Percentiles rank a stretch among this genome's conserved stretches.
phyloP scores from a whole-genome alignment of 2,797 vertebrate species.

The Epinephelus coioides region DNA sequence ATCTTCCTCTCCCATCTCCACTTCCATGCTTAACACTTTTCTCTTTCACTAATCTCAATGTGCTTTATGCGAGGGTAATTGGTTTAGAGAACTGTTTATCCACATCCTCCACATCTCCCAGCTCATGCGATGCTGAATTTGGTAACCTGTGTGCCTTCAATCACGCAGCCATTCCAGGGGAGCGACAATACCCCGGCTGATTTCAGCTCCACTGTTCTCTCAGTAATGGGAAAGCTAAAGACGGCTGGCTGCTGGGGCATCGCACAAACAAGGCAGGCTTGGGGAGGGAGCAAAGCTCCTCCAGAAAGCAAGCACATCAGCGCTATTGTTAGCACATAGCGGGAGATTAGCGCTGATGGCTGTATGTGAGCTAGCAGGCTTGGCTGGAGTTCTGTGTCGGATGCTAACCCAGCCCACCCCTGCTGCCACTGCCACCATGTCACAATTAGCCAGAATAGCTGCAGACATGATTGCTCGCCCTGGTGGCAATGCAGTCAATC shows the following conservation, averaged over 20 bases:
- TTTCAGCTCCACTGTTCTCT: slow-evolving; percentile 69
- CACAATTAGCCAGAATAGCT: slow-evolving; percentile 76
- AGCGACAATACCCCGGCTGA: slow-evolving; percentile 70
- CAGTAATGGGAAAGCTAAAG: slow-evolving; percentile 70
- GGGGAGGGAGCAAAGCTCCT: slow-evolving; percentile 62
- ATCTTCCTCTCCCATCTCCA: slow-evolving; percentile 48
- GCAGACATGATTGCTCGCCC: slow-evolving; percentile 70
- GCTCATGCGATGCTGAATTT: slow-evolving; percentile 39
- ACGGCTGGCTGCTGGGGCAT: slow-evolving; percentile 62
- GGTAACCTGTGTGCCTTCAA: slow-evolving; percentile 71
- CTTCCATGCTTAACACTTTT: slow-evolving; percentile 47
- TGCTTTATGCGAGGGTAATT: slow-evolving; percentile 74
- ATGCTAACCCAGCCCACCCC: slow-evolving; percentile 75
- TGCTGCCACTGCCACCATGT: slow-evolving; percentile 68
- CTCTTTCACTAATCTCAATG: slow-evolving; percentile 65
- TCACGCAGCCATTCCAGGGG: slow-evolving; percentile 67
- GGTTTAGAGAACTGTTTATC: slow-evolving; percentile 77
- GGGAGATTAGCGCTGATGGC: slow-evolving; percentile 79
- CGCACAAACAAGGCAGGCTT: slow-evolving; percentile 65
- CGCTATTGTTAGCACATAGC: slow-evolving; percentile 82
- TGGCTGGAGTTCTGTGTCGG: slow-evolving; percentile 75
- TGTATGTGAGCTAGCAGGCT: slow-evolving; percentile 73
- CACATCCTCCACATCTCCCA: slow-evolving; percentile 61
- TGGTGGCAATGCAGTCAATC: slow-evolving; percentile 58
- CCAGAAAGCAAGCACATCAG: slow-evolving; percentile 79